Evolutionary conservation across 2,888 invertebrate species (phyloP).

Genomic region (Glaucopsyche alexis): DNA sequence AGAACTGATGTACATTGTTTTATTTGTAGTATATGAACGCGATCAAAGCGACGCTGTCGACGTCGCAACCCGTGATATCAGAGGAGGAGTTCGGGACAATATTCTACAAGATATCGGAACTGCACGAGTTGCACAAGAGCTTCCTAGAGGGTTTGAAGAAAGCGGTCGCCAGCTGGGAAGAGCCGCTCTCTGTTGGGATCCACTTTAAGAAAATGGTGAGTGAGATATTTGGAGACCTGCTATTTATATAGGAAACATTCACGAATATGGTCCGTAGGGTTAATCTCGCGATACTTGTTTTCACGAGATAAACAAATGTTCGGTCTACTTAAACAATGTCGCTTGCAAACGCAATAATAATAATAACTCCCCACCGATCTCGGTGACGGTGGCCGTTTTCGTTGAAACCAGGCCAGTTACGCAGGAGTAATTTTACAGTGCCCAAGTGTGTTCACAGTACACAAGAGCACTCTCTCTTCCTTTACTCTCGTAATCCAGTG

Average conservation of each 20-base stretch:
- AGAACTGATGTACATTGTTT: background rate
- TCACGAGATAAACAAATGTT: background rate
- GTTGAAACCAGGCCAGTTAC: no score
- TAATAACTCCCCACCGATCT: no score
- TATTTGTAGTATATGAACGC: slow-evolving; percentile 91
- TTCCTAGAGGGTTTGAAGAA: slow-evolving; percentile 89
- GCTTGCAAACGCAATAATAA: no score
- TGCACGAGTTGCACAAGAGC: slow-evolving; percentile 89
- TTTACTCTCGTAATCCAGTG: no score
- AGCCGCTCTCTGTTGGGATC: slow-evolving; percentile 88
- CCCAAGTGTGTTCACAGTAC: no score
- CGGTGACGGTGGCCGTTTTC: no score
- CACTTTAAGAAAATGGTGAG: slow-evolving; percentile 91
- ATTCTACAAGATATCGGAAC: slow-evolving; percentile 95
- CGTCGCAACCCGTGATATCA: slow-evolving; percentile 93
- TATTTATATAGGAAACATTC: background rate
- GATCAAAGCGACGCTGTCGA: slow-evolving; percentile 90
- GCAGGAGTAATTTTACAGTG: no score
- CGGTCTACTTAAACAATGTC: background rate
- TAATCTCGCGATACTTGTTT: background rate
- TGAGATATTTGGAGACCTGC: slow-evolving; percentile 6
- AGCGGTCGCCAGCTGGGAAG: slow-evolving; percentile 86
- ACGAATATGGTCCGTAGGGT: no score
- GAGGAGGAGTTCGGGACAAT: slow-evolving; percentile 94
- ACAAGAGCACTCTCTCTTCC: no score